A percentile compares a stretch with the other conserved stretches of the same genome.
Evolutionary conservation across 2,888 invertebrate species (phyloP).

Genomic region (Dasysyrphus albostriatus): DNA sequence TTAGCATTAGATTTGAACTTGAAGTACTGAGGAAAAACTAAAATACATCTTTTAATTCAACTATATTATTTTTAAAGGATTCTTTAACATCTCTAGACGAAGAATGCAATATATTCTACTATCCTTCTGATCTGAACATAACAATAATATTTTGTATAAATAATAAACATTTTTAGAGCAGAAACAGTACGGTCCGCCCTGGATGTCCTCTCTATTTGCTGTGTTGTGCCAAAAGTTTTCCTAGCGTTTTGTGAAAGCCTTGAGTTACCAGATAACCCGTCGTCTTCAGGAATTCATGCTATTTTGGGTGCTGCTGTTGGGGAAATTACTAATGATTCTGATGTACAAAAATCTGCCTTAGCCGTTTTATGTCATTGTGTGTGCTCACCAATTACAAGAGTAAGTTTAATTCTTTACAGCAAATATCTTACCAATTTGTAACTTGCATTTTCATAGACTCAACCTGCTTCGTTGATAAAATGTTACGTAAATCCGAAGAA

Average conservation of each 20-base stretch:
- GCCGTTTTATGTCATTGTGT: slow-evolving; percentile 96
- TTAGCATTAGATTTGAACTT: too few relatives aligned
- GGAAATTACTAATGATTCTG: slow-evolving; percentile 94
- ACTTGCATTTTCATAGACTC: slow-evolving; percentile 76
- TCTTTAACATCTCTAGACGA: too few relatives aligned
- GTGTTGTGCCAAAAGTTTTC: slow-evolving; percentile 93
- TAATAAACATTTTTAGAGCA: slow-evolving; percentile 84
- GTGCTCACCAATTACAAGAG: slow-evolving; percentile 94
- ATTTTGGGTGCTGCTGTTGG: slow-evolving; percentile 95
- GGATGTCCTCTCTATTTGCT: slow-evolving; percentile 95
- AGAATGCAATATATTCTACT: too few relatives aligned
- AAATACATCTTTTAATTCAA: too few relatives aligned
- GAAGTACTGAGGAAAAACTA: too few relatives aligned
- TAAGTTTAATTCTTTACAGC: slow-evolving; percentile 81
- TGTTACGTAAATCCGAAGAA: slow-evolving; percentile 79
- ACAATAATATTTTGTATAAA: too few relatives aligned
- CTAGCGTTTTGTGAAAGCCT: slow-evolving; percentile 90
- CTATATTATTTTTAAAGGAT: too few relatives aligned
- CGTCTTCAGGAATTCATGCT: slow-evolving; percentile 92
- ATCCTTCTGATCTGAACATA: too few relatives aligned
- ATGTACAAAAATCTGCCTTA: slow-evolving; percentile 95
- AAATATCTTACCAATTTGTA: neutral
- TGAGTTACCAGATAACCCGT: slow-evolving; percentile 90
- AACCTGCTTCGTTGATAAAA: slow-evolving; percentile 78
- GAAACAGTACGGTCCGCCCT: slow-evolving; percentile 93